A percentile compares a stretch with the other conserved stretches of the same genome.
Evolutionary conservation across 1,140 invertebrate species (phyloP).

Genomic region (Cyclargus thomasi): DNA sequence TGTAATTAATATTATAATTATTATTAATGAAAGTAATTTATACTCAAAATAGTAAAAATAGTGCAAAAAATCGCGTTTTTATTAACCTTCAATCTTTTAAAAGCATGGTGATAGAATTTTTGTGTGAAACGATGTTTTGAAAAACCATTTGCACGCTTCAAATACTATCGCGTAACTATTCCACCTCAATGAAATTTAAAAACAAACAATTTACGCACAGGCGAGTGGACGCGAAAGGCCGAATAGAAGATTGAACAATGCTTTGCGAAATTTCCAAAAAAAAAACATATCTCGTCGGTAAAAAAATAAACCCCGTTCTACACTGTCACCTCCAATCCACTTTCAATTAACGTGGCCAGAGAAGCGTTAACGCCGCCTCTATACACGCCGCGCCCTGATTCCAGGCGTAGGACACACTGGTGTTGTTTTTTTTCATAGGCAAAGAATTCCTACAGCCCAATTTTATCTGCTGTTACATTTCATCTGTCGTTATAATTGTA

Average conservation of each 20-base stretch:
- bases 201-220: slow-evolving; percentile 16
- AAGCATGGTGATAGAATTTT: too few species aligned
- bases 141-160: background rate
- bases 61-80: too few species aligned
- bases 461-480: too few species aligned
- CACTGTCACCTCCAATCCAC: slow-evolving; percentile 69
- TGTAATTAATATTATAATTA: too few species aligned
- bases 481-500: too few species aligned
- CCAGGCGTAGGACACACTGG: slow-evolving; percentile 29
- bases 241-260: slow-evolving; percentile 31
- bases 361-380: slow-evolving; percentile 56
- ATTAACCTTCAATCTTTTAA: too few species aligned
- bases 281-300: slow-evolving; percentile 29
- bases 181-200: slow-evolving; percentile 7
- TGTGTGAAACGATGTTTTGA: background rate
- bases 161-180: background rate
- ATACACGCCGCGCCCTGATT: slow-evolving; percentile 35
- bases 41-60: too few species aligned
- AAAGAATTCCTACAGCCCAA: too few species aligned
- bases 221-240: slow-evolving; percentile 21
- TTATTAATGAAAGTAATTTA: too few species aligned
- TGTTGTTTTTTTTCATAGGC: too few species aligned
- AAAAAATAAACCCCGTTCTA: slow-evolving; percentile 59
- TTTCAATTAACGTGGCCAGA: slow-evolving; percentile 70
- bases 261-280: slow-evolving; percentile 38